Evolutionary conservation across 2,797 vertebrate species (phyloP), one percentile per base, ranked within the genome.

Genomic region (Sparus aurata): DNA sequence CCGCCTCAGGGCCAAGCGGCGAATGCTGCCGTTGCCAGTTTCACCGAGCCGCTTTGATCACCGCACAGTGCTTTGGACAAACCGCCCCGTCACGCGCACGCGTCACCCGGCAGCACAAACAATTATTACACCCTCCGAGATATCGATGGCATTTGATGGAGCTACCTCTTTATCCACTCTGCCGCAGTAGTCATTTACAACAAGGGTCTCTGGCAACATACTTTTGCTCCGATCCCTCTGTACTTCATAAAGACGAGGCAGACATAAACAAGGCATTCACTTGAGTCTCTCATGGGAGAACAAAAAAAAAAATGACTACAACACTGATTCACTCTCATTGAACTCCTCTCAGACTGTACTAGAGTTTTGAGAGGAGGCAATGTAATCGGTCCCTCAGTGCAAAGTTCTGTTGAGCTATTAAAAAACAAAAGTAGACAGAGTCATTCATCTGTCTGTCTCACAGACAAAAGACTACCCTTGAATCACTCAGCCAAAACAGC

Each of bases 71-170:
- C 50, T 73, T 81, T 45, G 9, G 16, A 71, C 54, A 80, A 64
- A 82, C 49, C 25, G 10, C 27, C 57, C 41, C 4, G 62, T 66
- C 66, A 69, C 74, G 64, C n/a, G 61, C 22, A 67, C 9, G 46
- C 27, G 17, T 77, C 88, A 83, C 65, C 64, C 73, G 67, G 53
- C 49, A 69, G 52, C 68, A 65, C 77, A 88, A 86, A 89, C 79
- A 87, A 84, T 80, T 67, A 79, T 90, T 73, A 82, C 20, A 1
- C 55, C 34, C 49, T 70, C 70, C 17, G 41, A 69, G 69, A 75
- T 73, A 77, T 68, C 55, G 10, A 69, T 74, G 75, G 41, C 52
- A 76, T 88, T 82, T 82, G 70, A 82, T 65, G 66, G 45, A 85
- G 77, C 67, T 15, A 61, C 55, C 54, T 69, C 71, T 75, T 85